phyloP scores from a whole-genome alignment of 2,888 invertebrate genomes.

The Lithodes maja region DNA sequence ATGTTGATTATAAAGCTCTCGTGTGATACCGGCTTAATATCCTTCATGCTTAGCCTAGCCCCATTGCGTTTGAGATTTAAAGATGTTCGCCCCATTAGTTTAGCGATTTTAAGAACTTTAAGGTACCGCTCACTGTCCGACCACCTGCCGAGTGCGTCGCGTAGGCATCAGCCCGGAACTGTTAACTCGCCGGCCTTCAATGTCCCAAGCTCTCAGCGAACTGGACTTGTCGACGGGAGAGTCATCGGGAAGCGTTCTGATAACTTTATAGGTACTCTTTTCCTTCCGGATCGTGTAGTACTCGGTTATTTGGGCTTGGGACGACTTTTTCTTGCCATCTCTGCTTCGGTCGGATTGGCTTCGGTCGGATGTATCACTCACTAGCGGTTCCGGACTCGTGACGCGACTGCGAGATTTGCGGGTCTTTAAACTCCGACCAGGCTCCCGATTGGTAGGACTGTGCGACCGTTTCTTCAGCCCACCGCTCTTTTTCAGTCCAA shows the following conservation, averaged over 20 bases:
- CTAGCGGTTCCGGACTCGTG: conserved; percentile 59
- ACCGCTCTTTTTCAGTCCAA: conserved; percentile 46
- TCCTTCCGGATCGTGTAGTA: conserved; percentile 62
- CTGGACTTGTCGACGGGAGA: conserved; percentile 41
- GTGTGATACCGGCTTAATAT: no score
- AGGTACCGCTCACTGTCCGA: conserved; percentile 33
- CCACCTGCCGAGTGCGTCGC: conserved; percentile 51
- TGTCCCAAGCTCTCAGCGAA: conserved; percentile 35
- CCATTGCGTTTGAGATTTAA: no score
- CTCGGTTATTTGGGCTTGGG: conserved; percentile 59
- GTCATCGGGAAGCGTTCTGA: conserved; percentile 58
- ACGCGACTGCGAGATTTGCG: conserved; percentile 61
- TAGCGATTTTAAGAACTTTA: conserved; percentile 12
- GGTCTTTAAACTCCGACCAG: conserved; percentile 53
- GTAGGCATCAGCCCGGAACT: conserved; percentile 32
- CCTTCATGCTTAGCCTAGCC: no score
- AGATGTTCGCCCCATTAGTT: no score
- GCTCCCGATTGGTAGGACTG: conserved; percentile 60
- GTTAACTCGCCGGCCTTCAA: conserved; percentile 34
- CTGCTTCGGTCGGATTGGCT: conserved; percentile 43
- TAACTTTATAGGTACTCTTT: conserved; percentile 63
- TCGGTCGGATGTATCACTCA: conserved; percentile 44
- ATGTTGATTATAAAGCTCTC: no score
- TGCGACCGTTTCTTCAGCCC: conserved; percentile 61
- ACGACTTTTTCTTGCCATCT: conserved; percentile 52